These are phyloP conservation scores for Channa argus DNA, from an alignment of 2,113 vertebrate species.

Conservation along the genomic window DNA sequence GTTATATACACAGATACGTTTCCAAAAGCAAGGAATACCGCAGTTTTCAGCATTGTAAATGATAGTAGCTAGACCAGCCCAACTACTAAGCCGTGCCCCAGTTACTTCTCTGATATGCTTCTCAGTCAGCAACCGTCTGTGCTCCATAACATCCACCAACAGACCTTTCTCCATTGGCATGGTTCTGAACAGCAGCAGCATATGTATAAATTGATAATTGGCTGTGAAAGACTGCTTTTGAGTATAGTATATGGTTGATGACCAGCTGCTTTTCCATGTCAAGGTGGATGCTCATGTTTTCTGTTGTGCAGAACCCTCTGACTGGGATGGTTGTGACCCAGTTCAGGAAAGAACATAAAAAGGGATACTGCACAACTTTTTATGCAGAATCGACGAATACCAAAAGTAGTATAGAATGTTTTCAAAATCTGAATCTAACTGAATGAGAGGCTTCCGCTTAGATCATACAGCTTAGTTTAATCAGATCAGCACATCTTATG, in stretches of 20 bases:
- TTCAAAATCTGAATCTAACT: not conserved
- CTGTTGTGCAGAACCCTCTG: not conserved
- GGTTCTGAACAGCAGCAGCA: constrained; percentile 39
- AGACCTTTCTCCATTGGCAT: constrained; percentile 17
- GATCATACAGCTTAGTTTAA: constrained; percentile 5
- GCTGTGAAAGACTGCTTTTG: constrained; percentile 48
- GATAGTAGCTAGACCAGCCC: not conserved
- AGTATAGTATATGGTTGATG: constrained; percentile 26
- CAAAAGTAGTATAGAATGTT: not conserved
- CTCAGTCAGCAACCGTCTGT: constrained; percentile 4
- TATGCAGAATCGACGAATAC: not conserved
- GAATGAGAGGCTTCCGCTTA: not conserved
- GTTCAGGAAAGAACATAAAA: not conserved
- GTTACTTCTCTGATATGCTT: not conserved
- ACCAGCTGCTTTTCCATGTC: constrained; percentile 40
- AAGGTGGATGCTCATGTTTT: constrained; percentile 14
- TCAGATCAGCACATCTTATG: constrained; percentile 1
- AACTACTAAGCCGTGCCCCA: constrained; percentile 9
- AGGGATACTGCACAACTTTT: not conserved
- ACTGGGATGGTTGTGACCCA: not conserved
- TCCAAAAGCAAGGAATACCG: not conserved
- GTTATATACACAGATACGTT: not conserved
- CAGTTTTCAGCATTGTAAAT: not conserved
- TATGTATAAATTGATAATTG: constrained; percentile 49
- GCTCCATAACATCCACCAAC: constrained; percentile 5